Base-by-base conservation (phyloP, 2,888 invertebrate species). In the Apomyelois bistriatella region DNA sequence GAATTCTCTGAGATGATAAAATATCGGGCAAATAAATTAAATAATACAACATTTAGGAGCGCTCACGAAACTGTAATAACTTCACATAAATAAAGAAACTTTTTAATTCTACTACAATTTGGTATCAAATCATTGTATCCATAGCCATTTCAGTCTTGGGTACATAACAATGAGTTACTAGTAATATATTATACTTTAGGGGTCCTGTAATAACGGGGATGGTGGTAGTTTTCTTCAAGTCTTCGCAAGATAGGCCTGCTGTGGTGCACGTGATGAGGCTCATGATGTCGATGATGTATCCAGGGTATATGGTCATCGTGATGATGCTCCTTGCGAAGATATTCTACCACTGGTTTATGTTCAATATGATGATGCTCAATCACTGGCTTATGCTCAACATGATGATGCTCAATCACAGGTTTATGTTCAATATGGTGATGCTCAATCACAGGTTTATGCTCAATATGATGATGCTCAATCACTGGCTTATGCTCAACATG, bases 21-120 rank as follows among this genome's bases (percentile, higher is more conserved):
- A n/a, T n/a, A n/a, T n/a, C n/a, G 6, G 13, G 10, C n/a, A 6
- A 35, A 5, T 10, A 6, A 5, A 22, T 5, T 22, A 22, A 56
- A 53, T 53, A 53, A 56, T 48, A 54, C n/a, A 38, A 52, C 16
- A 15, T 41, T 49, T 40, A 47, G 50, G 28, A 57, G 54, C 55
- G 56, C 54, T 58, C 53, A 58, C 56, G 35, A 53, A 48, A 30
- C 42, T 58, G 41, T 58, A 58, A 54, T 62, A 58, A 56, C 53
- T 54, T 22, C 47, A 35, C 47, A 35, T 46, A 50, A 46, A 22
- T 40, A 48, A 6, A 22, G 40, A 13, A 41, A 51, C 46, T 47
- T 51, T 35, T 22, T 16, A 38, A 40, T 53, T 55, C 53, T 53
- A 57, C 55, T 55, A 40, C 46, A n/a, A n/a, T n/a, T 9, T 41